These are phyloP conservation scores for Adelognathus sp. DNA, from an alignment of 2,888 invertebrate species.

Conservation along the genomic window DNA sequence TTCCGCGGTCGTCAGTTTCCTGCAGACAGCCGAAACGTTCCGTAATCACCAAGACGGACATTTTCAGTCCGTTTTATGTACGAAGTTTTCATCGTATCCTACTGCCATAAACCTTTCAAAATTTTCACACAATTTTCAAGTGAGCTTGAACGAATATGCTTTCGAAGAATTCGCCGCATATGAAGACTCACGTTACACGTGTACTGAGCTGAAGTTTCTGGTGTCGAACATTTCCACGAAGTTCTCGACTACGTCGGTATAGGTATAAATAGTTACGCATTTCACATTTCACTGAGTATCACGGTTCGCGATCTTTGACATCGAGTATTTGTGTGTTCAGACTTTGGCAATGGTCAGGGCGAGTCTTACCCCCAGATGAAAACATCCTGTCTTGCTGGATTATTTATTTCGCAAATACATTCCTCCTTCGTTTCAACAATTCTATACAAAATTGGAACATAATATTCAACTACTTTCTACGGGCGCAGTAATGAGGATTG, in stretches of 20 bases:
- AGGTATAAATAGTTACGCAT: slow-evolving; percentile 57
- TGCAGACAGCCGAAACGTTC: slow-evolving; percentile 23
- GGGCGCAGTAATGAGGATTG: no score
- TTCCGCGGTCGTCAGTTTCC: slow-evolving; percentile 64
- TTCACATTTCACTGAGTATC: slow-evolving; percentile 48
- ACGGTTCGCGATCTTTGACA: slow-evolving; percentile 64
- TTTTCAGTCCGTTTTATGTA: neutral
- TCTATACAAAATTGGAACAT: no score
- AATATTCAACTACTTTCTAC: no score
- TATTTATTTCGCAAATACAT: no score
- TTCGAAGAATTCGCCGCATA: neutral
- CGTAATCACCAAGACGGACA: neutral
- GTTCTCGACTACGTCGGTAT: neutral
- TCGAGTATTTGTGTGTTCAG: no score
- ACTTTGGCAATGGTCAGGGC: no score
- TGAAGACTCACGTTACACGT: slow-evolving; percentile 37
- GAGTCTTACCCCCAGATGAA: no score
- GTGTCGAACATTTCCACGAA: neutral
- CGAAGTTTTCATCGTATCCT: slow-evolving; percentile 23
- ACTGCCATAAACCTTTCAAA: neutral
- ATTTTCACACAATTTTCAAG: neutral
- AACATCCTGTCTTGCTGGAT: no score
- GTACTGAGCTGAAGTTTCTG: neutral
- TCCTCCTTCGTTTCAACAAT: no score
- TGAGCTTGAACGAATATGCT: neutral